Evolutionary conservation across 2,113 vertebrate genomes (phyloP).

Genomic region (Rhabdornis inornatus): DNA sequence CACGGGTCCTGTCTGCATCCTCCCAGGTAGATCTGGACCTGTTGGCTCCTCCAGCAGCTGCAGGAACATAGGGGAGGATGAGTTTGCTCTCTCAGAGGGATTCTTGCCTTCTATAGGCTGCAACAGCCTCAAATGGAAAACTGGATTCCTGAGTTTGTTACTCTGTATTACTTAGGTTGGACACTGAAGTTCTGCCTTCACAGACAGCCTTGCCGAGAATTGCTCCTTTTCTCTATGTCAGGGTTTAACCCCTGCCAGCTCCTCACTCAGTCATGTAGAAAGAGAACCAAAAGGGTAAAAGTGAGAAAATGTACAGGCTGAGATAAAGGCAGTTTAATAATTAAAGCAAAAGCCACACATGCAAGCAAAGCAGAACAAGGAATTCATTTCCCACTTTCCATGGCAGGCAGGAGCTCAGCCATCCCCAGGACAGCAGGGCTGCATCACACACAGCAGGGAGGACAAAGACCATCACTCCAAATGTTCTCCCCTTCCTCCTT

Average conservation of each 20-base stretch:
- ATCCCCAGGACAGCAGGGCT: background rate
- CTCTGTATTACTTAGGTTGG: background rate
- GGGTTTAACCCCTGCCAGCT: background rate
- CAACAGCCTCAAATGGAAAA: background rate
- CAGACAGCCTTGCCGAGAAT: background rate
- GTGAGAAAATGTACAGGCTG: background rate
- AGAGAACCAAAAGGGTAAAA: background rate
- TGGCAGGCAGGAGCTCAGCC: background rate
- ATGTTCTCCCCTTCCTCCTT: background rate
- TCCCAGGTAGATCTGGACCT: rapidly evolving
- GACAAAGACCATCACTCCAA: background rate
- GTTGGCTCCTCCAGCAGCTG: background rate
- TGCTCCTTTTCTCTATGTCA: rapidly evolving
- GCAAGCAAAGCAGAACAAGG: background rate
- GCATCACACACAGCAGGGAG: background rate
- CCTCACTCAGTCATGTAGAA: background rate
- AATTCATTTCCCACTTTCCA: background rate
- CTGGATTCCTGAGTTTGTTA: background rate
- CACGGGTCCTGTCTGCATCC: background rate
- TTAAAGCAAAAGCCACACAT: background rate
- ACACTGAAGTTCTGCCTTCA: background rate
- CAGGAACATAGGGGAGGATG: rapidly evolving
- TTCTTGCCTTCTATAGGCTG: background rate
- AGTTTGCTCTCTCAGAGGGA: background rate
- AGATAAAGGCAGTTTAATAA: background rate